A percentile compares a stretch with the other conserved stretches of the same genome.
These are phyloP conservation scores for Gnathonemus longibarbis DNA, from an alignment of 2,113 vertebrate genomes.

Conservation along the genomic window DNA sequence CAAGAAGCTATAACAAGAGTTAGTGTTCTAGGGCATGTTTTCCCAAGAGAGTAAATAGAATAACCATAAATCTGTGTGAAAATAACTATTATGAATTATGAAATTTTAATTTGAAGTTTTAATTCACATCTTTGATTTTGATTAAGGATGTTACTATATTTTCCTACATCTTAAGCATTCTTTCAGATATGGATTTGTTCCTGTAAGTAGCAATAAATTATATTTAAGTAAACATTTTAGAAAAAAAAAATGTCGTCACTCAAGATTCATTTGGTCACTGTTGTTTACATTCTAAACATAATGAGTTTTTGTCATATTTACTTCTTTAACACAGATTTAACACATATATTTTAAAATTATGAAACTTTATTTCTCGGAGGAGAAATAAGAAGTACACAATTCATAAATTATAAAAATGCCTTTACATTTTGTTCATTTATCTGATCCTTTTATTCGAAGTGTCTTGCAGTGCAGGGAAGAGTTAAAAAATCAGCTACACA, in stretches of 20 bases:
- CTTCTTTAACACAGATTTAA: background rate
- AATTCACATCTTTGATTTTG: background rate
- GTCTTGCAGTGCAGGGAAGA: background rate
- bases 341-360: background rate
- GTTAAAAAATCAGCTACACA: background rate
- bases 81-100: no score
- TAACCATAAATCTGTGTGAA: no score
- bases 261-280: background rate
- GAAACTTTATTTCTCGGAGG: background rate
- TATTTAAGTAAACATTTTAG: background rate
- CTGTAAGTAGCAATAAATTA: background rate
- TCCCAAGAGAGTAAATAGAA: no score
- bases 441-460: background rate
- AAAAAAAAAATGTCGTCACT: background rate
- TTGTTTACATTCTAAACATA: background rate
- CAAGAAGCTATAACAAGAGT: no score
- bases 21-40: no score
- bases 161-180: background rate
- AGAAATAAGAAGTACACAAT: background rate
- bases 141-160: background rate
- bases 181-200: background rate
- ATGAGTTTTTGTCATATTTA: background rate
- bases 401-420: background rate
- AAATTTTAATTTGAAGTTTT: background rate
- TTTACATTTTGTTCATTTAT: background rate